Conservation (phyloP, 2,888 invertebrate species). For the Lagria hirta region DNA sequence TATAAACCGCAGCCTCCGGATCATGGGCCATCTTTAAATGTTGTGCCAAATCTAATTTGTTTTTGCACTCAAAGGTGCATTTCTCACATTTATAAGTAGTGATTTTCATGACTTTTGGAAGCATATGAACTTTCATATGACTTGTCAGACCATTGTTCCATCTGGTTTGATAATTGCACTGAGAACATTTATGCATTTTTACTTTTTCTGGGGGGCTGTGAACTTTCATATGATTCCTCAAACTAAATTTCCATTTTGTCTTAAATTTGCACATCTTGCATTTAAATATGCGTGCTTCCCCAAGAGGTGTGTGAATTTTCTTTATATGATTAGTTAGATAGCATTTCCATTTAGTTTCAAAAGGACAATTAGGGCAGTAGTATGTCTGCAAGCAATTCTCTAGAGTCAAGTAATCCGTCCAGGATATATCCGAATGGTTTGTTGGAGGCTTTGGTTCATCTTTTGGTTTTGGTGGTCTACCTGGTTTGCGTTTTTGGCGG, state of each 20-base stretch:
- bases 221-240: slow-evolving; percentile 19
- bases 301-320: slow-evolving; percentile 16
- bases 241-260: slow-evolving; percentile 21
- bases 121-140: slow-evolving; percentile 21
- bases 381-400: slow-evolving; percentile 12
- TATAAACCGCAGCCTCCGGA: slow-evolving; percentile 12
- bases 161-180: slow-evolving; percentile 16
- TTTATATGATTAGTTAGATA: slow-evolving; percentile 19
- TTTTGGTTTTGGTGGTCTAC: slow-evolving; percentile 2
- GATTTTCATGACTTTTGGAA: slow-evolving; percentile 17
- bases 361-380: slow-evolving; percentile 16
- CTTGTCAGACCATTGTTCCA: slow-evolving; percentile 21
- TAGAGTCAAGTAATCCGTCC: slow-evolving; percentile 12
- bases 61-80: slow-evolving; percentile 14
- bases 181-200: slow-evolving; percentile 19
- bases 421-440: slow-evolving; percentile 6
- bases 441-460: slow-evolving; percentile 1
- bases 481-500: slow-evolving; percentile 3
- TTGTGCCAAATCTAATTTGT: slow-evolving; percentile 15
- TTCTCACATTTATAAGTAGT: slow-evolving; percentile 15
- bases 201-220: slow-evolving; percentile 11
- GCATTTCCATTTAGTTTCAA: slow-evolving; percentile 23
- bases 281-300: slow-evolving; percentile 5
- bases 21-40: slow-evolving; percentile 13
- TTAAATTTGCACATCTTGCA: slow-evolving; percentile 16